Base-by-base conservation (phyloP, 1,140 invertebrate species). In the Drosophila willistoni region DNA sequence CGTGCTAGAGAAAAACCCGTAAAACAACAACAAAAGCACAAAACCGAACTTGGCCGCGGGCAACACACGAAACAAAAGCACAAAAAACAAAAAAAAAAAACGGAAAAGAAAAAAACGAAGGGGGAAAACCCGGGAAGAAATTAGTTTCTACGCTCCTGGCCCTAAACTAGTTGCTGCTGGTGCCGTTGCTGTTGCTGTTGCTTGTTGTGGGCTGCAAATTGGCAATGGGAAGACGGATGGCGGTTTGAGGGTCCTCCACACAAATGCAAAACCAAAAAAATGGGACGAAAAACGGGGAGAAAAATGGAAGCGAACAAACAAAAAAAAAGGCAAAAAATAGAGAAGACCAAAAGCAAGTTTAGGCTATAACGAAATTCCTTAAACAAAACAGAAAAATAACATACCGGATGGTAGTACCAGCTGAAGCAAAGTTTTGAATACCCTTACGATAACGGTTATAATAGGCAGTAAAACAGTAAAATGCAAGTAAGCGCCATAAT, bases 41-140 rank as follows among this genome's bases (percentile, higher is more conserved):
- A 86, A 89, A 89, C 83, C 89, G 87, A 89, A 89, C 69, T 77
- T 68, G 68, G 79, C 83, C 82, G 79, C 79, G 75, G 79, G 82
- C 83, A 44, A 84, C 56, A 73, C 68, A 80, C 65, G 13, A 65
- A n/a, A 33, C 17, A 39, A 51, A 69, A 29, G 62, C 25, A 39
- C 19, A 77, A 76, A 76, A 76, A 34, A 34, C 25, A 39, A 29
- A 77, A 76, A 76, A 76, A 34, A 34, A 34, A 36, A 36, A 36
- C 1, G 2, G 34, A 14, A 74, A 61, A 34, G 73, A 65, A 76
- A 67, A 60, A 77, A 65, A 85, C 70, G 72, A 83, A 79, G 62
- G 36, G 36, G 10, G 36, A 36, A 34, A 36, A 36, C 73, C 73
- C 64, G 79, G 71, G 65, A 83, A 89, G 84, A 87, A 87, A 87